Percentiles rank a stretch among this genome's conserved stretches.
phyloP scores from a whole-genome alignment of 2,113 vertebrate genomes.

The Gopherus evgoodei region DNA sequence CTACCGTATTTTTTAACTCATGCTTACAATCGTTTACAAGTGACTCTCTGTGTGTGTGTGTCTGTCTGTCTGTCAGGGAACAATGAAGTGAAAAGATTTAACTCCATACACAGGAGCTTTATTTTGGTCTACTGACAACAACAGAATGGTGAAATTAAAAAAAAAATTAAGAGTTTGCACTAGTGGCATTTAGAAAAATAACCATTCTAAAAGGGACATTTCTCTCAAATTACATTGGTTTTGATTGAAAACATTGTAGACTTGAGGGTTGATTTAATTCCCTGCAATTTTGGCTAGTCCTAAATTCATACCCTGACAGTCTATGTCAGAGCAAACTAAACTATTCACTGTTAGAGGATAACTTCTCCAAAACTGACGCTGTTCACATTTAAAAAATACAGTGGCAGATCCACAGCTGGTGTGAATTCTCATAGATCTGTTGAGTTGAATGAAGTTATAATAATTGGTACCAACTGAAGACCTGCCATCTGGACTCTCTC shows the following conservation, averaged over 20 bases:
- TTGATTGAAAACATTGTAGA: not conserved
- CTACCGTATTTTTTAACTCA: not conserved
- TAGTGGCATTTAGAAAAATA: not conserved
- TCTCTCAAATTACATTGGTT: not conserved
- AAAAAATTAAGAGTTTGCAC: not conserved
- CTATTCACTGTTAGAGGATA: not conserved
- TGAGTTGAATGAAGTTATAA: not conserved
- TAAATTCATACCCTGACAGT: not conserved
- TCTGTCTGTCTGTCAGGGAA: not conserved
- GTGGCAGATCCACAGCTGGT: not conserved
- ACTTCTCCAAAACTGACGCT: not conserved
- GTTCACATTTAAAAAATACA: not conserved
- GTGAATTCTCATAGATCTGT: not conserved
- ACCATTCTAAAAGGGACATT: not conserved
- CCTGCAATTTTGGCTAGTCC: not conserved
- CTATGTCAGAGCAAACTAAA: not conserved
- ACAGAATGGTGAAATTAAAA: not conserved
- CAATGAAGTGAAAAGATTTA: not conserved
- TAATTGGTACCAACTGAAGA: not conserved
- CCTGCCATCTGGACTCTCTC: not conserved
- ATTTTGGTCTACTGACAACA: not conserved
- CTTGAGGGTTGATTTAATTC: not conserved
- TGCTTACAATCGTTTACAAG: not conserved
- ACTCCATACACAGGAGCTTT: not conserved
- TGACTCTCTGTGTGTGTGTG: not conserved